Evolutionary conservation across 2,797 vertebrate species (phyloP).

Genomic region (Acomys russatus): DNA sequence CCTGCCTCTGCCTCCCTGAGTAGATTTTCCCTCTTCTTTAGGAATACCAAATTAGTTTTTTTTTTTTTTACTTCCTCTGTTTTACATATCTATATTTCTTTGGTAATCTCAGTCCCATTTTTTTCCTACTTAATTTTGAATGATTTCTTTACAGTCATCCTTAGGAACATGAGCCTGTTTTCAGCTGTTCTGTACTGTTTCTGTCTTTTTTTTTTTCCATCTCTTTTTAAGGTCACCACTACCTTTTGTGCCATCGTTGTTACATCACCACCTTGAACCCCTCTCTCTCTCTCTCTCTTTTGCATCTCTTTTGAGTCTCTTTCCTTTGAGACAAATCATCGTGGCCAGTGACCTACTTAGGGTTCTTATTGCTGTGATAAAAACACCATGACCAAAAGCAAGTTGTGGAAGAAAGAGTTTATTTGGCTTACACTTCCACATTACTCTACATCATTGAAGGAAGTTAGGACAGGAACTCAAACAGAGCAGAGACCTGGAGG

Average conservation of each 20-base stretch:
- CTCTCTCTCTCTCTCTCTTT: neutral
- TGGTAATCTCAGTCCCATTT: neutral
- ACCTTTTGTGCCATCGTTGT: neutral
- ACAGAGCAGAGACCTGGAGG: neutral
- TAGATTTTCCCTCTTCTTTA: neutral
- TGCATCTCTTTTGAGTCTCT: neutral
- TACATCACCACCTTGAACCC: neutral
- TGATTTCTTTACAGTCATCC: neutral
- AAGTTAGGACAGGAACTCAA: neutral
- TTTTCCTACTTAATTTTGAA: neutral
- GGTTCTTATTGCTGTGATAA: neutral
- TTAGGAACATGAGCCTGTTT: neutral
- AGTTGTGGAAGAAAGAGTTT: neutral
- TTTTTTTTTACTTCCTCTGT: neutral
- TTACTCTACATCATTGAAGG: neutral
- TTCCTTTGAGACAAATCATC: neutral
- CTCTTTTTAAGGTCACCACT: neutral
- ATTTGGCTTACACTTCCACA: neutral
- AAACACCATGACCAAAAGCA: neutral
- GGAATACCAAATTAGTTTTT: neutral
- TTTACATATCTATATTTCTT: neutral
- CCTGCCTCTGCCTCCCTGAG: too few relatives aligned
- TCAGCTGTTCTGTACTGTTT: neutral
- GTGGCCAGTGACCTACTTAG: neutral
- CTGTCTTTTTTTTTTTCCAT: neutral